Evolutionary conservation across 2,888 invertebrate species (phyloP).

Genomic region (Graphium colonna): DNA sequence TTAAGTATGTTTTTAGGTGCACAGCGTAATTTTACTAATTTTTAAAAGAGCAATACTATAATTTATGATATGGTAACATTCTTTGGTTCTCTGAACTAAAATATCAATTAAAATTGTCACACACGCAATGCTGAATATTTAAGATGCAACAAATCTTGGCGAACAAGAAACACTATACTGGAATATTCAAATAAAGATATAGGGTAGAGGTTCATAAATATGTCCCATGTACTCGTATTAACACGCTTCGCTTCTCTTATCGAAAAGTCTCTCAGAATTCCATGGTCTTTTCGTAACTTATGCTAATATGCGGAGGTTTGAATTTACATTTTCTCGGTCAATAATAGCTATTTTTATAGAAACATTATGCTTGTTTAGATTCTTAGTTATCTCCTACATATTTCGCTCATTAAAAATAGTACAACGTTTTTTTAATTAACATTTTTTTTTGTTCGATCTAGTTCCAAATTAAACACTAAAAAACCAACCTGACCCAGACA

Average conservation of each 20-base stretch:
- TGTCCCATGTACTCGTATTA: constrained; percentile 15
- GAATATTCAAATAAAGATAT: constrained; percentile 3
- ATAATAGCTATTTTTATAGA: constrained; percentile 10
- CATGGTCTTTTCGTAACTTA: constrained; percentile 18
- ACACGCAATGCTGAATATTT: background rate
- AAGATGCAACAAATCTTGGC: background rate
- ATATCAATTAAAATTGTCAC: constrained; percentile 23
- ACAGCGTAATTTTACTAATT: no score
- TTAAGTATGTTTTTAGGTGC: no score
- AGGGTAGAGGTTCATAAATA: constrained; percentile 5
- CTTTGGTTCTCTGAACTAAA: background rate
- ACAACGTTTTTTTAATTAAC: no score
- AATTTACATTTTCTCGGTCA: constrained; percentile 11
- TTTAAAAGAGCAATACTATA: no score
- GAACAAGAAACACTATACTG: background rate
- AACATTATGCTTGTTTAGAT: background rate
- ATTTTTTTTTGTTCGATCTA: no score
- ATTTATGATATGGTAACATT: no score
- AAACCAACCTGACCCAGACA: no score
- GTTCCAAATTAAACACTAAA: no score
- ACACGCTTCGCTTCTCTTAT: constrained; percentile 6
- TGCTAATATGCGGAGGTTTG: constrained; percentile 8
- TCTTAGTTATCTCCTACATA: no score
- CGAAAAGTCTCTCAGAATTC: constrained; percentile 13
- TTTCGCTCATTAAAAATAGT: no score